Evolutionary conservation across 2,797 vertebrate species (phyloP).

Genomic region (Astyanax mexicanus): DNA sequence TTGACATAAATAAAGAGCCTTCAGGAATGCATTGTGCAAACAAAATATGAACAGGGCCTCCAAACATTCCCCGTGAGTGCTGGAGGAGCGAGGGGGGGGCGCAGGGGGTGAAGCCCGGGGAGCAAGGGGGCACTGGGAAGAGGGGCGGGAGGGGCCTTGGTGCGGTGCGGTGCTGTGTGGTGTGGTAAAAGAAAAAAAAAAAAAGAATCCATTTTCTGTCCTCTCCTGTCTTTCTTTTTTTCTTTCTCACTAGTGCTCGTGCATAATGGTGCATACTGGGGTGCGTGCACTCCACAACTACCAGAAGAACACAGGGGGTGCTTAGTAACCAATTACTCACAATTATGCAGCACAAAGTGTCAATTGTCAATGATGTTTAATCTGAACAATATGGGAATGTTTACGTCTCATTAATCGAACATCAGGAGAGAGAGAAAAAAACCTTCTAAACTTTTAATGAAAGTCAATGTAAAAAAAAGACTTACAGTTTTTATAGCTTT

Average conservation of each 20-base stretch:
- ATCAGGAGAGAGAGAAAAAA: no score
- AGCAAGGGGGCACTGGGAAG: slow-evolving; percentile 38
- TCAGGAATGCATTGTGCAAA: slow-evolving; percentile 86
- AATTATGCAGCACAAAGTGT: neutral
- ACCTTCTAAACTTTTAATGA: no score
- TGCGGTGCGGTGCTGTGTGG: no score
- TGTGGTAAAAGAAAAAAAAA: slow-evolving; percentile 42
- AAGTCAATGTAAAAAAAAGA: no score
- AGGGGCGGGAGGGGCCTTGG: slow-evolving; percentile 37
- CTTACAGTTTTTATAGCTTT: no score
- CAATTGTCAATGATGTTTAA: neutral
- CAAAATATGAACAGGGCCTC: slow-evolving; percentile 83
- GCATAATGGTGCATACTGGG: slow-evolving; percentile 20
- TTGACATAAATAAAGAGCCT: slow-evolving; percentile 87
- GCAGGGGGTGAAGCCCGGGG: slow-evolving; percentile 11
- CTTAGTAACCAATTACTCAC: slow-evolving; percentile 30
- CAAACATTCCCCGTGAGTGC: slow-evolving; percentile 77
- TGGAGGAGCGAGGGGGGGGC: slow-evolving; percentile 59
- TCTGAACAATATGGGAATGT: neutral
- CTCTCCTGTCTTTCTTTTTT: no score
- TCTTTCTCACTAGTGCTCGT: slow-evolving; percentile 10
- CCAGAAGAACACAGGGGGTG: slow-evolving; percentile 7
- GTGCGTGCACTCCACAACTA: slow-evolving; percentile 2
- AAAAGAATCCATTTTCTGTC: slow-evolving; percentile 45
- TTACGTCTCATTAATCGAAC: neutral